Percentiles rank a stretch among this genome's conserved stretches.
phyloP scores from a whole-genome alignment of 2,888 invertebrate species.

The Amaurobius ferox region DNA sequence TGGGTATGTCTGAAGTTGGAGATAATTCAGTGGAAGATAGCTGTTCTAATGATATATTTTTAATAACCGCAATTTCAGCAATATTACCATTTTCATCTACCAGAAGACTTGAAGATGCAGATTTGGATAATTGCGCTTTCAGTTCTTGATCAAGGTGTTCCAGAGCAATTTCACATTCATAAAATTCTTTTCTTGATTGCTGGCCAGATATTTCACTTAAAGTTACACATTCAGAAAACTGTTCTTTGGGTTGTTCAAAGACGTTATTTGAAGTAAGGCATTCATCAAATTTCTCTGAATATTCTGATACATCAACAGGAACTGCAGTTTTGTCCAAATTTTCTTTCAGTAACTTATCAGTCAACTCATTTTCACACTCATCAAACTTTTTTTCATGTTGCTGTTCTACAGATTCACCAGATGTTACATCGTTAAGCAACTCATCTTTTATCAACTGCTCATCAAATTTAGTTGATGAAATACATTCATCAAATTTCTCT shows the following conservation, averaged over 20 bases:
- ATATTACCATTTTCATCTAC: constrained; percentile 56
- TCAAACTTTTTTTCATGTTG: neutral
- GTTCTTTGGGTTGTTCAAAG: neutral
- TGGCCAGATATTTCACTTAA: neutral
- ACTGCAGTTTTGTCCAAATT: neutral
- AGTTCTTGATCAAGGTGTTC: neutral
- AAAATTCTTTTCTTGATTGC: neutral
- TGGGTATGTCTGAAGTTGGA: no score
- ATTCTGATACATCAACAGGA: neutral
- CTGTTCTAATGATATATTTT: neutral
- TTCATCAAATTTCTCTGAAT: neutral
- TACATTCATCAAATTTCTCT: neutral
- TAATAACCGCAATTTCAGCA: neutral
- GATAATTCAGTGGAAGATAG: no score
- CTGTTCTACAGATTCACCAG: neutral
- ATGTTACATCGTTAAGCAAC: no score
- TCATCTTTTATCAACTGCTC: no score
- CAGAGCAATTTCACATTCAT: neutral
- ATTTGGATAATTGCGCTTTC: neutral
- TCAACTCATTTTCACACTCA: neutral
- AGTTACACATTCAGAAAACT: neutral
- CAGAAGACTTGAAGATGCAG: neutral
- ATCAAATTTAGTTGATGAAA: neutral
- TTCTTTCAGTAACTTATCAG: neutral
- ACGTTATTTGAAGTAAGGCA: neutral